These are phyloP conservation scores for Lapara coniferarum DNA, from an alignment of 2,888 invertebrate species.

Conservation along the genomic window DNA sequence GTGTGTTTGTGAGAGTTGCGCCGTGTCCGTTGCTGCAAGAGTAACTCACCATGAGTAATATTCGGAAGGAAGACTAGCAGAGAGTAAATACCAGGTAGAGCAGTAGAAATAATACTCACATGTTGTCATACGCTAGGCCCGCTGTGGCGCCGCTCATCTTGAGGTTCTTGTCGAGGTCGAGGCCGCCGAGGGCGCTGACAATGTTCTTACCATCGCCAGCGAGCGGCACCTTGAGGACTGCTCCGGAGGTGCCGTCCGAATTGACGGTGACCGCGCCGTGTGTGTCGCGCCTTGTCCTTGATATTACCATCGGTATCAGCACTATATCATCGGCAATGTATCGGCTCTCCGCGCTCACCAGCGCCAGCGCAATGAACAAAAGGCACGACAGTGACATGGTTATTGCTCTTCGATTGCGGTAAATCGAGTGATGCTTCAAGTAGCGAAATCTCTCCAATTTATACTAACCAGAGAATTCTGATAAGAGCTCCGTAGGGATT, in stretches of 20 bases:
- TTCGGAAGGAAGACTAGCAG: not conserved
- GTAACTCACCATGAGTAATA: not conserved
- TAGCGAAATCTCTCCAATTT: not conserved
- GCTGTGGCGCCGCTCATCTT: conserved; percentile 44
- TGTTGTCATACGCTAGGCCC: conserved; percentile 56
- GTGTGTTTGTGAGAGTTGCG: conserved; percentile 43
- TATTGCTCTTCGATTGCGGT: not conserved
- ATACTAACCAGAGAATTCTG: not conserved
- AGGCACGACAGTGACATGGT: conserved; percentile 14
- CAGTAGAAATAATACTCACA: conserved; percentile 45
- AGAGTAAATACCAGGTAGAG: not conserved
- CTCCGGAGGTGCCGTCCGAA: conserved; percentile 44
- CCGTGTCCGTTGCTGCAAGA: conserved; percentile 47
- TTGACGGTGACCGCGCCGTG: conserved; percentile 42
- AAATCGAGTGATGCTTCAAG: not conserved
- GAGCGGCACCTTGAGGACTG: conserved; percentile 46
- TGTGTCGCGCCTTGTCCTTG: not conserved
- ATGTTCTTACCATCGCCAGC: conserved; percentile 44
- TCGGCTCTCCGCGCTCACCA: conserved; percentile 15
- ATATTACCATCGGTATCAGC: conserved; percentile 6
- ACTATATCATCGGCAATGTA: conserved; percentile 19
- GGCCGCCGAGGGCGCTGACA: conserved; percentile 50
- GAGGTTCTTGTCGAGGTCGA: conserved; percentile 37
- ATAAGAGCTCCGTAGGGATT: not conserved
- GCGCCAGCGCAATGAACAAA: conserved; percentile 8